Conservation (phyloP, 1,140 invertebrate genomes). For the Catajapyx aquilonaris region DNA sequence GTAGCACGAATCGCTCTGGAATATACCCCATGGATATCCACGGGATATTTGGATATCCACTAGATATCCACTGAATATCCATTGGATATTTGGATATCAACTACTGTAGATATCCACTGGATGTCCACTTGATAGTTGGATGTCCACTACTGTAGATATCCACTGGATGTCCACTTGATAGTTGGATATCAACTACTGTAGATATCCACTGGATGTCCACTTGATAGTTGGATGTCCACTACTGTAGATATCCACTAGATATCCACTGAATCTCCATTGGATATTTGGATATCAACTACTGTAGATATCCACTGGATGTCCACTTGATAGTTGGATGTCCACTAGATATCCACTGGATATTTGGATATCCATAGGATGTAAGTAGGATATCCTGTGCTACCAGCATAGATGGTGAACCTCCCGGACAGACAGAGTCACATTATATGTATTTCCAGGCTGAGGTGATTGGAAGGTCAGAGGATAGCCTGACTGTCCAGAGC, state of each 20-base stretch:
- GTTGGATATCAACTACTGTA: not conserved
- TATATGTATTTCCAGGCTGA: slow-evolving; percentile 27
- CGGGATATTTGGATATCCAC: slow-evolving; percentile 7
- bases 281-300: not conserved
- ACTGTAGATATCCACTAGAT: too few relatives aligned
- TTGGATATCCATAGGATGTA: not conserved
- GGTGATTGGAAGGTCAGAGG: slow-evolving; percentile 27
- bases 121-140: not conserved
- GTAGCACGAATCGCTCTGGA: slow-evolving; percentile 1
- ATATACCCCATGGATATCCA: slow-evolving; percentile 2
- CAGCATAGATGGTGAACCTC: not conserved
- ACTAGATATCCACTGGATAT: not conserved
- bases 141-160: not conserved
- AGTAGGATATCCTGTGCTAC: slow-evolving; percentile 1
- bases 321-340: not conserved
- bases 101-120: slow-evolving; percentile 4
- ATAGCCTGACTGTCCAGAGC: slow-evolving; percentile 46
- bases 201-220: slow-evolving; percentile 7
- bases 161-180: not conserved
- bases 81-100: not conserved
- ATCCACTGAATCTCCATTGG: not conserved
- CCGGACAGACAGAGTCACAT: slow-evolving; percentile 4
- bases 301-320: slow-evolving; percentile 7
- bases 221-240: not conserved
- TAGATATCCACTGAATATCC: not conserved